These are phyloP conservation scores for Lynx canadensis DNA, from an alignment of 2,113 vertebrate species.

Conservation along the genomic window DNA sequence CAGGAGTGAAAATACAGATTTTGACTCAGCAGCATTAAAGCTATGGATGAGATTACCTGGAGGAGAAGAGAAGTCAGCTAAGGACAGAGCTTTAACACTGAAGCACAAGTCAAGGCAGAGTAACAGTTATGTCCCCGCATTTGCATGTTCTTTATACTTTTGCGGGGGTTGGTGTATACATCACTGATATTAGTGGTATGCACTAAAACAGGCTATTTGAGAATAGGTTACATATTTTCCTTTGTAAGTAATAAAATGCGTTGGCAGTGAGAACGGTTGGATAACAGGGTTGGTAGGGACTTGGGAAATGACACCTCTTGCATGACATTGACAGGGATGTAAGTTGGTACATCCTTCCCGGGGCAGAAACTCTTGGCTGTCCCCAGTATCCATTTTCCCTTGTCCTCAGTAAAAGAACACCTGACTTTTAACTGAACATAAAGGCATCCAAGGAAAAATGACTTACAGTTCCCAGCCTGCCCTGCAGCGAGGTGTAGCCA, in stretches of 20 bases:
- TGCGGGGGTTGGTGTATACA: rapidly evolving
- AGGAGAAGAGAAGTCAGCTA: not conserved
- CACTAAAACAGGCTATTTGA: not conserved
- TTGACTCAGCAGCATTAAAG: not conserved
- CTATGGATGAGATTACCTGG: not conserved
- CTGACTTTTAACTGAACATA: not conserved
- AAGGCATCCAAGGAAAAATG: not conserved
- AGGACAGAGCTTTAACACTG: not conserved
- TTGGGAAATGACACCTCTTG: not conserved
- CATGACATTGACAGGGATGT: not conserved
- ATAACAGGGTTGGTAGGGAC: not conserved
- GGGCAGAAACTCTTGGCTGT: not conserved
- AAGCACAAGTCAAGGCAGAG: not conserved
- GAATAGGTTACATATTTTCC: not conserved
- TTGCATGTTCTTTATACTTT: not conserved
- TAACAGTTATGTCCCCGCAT: not conserved
- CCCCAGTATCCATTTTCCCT: not conserved
- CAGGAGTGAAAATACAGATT: not conserved
- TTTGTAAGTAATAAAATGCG: not conserved
- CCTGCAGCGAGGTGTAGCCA: not conserved
- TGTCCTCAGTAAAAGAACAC: not conserved
- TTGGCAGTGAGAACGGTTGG: not conserved
- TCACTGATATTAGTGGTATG: not conserved
- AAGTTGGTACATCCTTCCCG: not conserved
- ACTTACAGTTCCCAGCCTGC: not conserved